Evolutionary conservation across 2,888 invertebrate species (phyloP).

Genomic region (Macrosiphum euphorbiae): DNA sequence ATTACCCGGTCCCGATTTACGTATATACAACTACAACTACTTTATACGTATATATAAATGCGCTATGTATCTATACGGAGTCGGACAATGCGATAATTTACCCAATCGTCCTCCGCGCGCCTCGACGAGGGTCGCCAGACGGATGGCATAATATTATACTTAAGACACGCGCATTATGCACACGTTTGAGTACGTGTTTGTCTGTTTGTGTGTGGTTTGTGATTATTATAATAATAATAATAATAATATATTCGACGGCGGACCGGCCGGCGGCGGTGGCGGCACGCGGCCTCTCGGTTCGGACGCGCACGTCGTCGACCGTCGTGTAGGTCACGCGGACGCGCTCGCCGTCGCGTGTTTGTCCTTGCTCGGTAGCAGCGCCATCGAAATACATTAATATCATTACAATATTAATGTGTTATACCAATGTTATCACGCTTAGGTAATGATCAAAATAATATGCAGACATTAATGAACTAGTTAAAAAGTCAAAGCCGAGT

Average conservation of each 20-base stretch:
- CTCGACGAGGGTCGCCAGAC: slow-evolving; percentile 2
- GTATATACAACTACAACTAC: neutral
- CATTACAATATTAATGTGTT: neutral
- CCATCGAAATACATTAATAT: neutral
- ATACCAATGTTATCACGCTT: neutral
- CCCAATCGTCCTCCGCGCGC: neutral
- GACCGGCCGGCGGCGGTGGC: neutral
- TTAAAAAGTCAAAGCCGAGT: neutral
- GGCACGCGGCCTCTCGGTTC: slow-evolving; percentile 39
- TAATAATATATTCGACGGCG: neutral
- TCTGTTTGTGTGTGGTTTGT: neutral
- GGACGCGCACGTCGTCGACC: slow-evolving; percentile 1
- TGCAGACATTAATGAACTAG: neutral
- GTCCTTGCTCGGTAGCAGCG: slow-evolving; percentile 3
- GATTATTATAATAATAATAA: neutral
- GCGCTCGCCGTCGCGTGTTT: slow-evolving; percentile 20
- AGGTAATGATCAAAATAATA: neutral
- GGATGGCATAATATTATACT: neutral
- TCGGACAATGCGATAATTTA: neutral
- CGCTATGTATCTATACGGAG: neutral
- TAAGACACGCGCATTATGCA: neutral
- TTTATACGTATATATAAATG: neutral
- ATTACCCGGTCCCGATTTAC: neutral
- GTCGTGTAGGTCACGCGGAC: slow-evolving; percentile 34
- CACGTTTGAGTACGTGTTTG: neutral